Base-by-base conservation (phyloP, 2,113 vertebrate species). In the Chionomys nivalis region DNA sequence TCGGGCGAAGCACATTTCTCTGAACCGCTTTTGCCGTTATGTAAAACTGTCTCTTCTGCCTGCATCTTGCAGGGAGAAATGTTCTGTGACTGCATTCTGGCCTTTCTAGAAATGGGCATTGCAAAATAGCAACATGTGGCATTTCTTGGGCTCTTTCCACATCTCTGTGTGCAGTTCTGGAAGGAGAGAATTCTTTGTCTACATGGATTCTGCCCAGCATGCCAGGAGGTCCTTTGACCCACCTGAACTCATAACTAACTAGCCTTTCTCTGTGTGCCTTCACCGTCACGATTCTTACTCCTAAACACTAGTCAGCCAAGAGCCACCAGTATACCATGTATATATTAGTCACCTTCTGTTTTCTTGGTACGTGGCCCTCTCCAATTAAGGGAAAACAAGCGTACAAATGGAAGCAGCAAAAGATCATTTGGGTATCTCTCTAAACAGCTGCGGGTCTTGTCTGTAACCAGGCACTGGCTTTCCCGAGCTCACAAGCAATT, bases 1-100 rank as follows among this genome's bases (percentile, higher is more conserved):
- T 93, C 95, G 55, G 89, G 89, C 91, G 49, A 72, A 94, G 96
- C 92, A 65, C 36, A 0, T 76, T 79, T 87, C 83, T 90, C 90
- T 76, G 95, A 85, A 61, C 91, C 44, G 88, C 76, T 91, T 93
- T 93, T 76, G 70, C 95, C n/a, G 3, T 55, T 61, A n/a, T 23
- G 93, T 89, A 39, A 55, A 92, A 96, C 21, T 11, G 36, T 36
- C 79, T 14, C 44, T n/a, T 73, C 68, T 49, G 49, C 70, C 85
- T 61, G 31, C 3, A 52, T 92, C 47, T 16, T 19, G 0, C 12
- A 44, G 49, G 26, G 58, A 66, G 6, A n/a, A 8, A 7, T n/a
- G 2, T 33, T 42, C 31, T 33, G 0, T 14, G 44, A 5, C 44
- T 47, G 55, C n/a, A 19, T 36, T 16, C 70, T 39, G 65, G 70